Conservation (phyloP, 1,140 invertebrate species). For the Rhyacophila brunnea region DNA sequence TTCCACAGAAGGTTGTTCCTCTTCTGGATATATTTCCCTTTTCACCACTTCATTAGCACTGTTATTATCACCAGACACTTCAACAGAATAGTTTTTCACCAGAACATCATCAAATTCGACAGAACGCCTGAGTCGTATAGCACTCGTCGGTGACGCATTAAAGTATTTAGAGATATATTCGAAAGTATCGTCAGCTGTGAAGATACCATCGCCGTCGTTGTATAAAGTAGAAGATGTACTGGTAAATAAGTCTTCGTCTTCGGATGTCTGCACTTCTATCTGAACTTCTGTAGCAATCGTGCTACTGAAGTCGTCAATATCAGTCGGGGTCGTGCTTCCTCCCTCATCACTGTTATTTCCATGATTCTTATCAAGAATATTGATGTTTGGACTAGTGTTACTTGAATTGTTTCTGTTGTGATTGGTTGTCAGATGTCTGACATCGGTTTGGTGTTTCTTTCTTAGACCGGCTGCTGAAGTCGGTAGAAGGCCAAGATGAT, state of each 20-base stretch:
- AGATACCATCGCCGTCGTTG: slow-evolving; percentile 1
- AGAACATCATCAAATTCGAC: not conserved
- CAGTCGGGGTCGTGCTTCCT: too few species aligned
- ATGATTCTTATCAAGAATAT: too few species aligned
- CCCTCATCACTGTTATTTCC: too few species aligned
- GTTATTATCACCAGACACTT: not conserved
- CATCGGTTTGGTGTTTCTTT: slow-evolving; percentile 25
- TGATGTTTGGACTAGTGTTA: not conserved
- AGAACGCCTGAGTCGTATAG: slow-evolving; percentile 5
- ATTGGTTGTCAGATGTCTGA: not conserved
- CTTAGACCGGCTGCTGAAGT: slow-evolving; percentile 14
- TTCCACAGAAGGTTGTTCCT: slow-evolving; percentile 50
- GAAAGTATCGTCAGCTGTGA: slow-evolving; percentile 7
- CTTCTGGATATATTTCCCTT: slow-evolving; percentile 48
- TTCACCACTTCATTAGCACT: slow-evolving; percentile 40
- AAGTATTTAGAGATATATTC: slow-evolving; percentile 22
- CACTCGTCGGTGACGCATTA: slow-evolving; percentile 11
- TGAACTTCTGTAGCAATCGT: not conserved
- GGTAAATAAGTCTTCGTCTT: slow-evolving; percentile 3
- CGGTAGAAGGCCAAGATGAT: slow-evolving; percentile 63
- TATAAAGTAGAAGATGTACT: slow-evolving; percentile 3
- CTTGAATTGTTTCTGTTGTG: slow-evolving; percentile 3
- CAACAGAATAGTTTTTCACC: not conserved
- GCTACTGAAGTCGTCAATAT: too few species aligned
- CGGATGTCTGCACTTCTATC: not conserved